phyloP scores from a whole-genome alignment of 2,888 invertebrate genomes.

The Anorthoa munda region DNA sequence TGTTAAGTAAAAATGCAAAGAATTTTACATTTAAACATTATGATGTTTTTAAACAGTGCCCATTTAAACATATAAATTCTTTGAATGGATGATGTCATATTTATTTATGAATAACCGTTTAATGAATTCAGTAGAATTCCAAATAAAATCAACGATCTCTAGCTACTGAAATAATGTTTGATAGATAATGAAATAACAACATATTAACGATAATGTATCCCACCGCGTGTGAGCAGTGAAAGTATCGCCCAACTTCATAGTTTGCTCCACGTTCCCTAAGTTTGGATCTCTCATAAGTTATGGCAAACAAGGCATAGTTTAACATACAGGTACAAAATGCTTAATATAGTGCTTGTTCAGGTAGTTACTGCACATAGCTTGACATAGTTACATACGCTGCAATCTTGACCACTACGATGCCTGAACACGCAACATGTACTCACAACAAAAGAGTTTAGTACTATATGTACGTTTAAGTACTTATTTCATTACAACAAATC shows the following conservation, averaged over 20 bases:
- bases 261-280: conserved; percentile 5
- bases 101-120: background rate
- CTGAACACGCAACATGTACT: background rate
- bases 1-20: background rate
- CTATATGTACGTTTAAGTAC: background rate
- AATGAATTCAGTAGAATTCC: background rate
- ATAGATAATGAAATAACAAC: background rate
- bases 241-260: conserved; percentile 1
- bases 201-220: conserved; percentile 8
- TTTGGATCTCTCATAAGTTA: conserved; percentile 5
- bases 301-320: conserved; percentile 3
- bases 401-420: conserved; percentile 4
- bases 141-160: background rate
- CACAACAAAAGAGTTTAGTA: background rate
- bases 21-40: background rate
- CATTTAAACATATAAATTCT: background rate
- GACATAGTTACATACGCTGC: background rate
- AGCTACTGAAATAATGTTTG: background rate
- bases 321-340: background rate
- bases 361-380: conserved; percentile 9
- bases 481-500: background rate
- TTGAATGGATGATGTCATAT: background rate
- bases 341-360: background rate
- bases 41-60: background rate
- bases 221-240: background rate